Conservation (phyloP, 2,797 vertebrate genomes). For the Aselliscus stoliczkanus region DNA sequence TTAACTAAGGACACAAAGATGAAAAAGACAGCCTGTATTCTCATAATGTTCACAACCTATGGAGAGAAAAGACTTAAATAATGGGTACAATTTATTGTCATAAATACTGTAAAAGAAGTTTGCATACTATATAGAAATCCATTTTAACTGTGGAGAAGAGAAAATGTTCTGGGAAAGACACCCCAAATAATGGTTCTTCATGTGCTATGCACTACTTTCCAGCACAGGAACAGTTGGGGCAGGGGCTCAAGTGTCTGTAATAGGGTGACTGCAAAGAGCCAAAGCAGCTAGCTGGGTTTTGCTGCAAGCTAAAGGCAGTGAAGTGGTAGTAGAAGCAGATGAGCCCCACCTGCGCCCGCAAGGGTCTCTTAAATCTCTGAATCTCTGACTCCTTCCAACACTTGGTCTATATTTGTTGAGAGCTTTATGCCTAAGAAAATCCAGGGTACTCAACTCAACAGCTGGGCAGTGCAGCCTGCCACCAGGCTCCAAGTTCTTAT, state of each 20-base stretch:
- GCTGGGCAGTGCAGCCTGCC: background rate
- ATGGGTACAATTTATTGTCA: background rate
- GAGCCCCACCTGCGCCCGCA: fast-evolving
- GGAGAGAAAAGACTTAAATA: background rate
- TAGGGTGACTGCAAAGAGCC: background rate
- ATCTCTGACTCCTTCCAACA: background rate
- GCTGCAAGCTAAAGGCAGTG: background rate
- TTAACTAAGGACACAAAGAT: background rate
- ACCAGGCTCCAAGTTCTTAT: background rate
- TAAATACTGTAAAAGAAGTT: background rate
- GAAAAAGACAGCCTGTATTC: background rate
- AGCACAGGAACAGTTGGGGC: background rate
- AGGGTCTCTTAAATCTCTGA: background rate
- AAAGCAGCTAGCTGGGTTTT: background rate
- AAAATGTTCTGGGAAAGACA: background rate
- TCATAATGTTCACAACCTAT: background rate
- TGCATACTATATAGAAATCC: background rate
- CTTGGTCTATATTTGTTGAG: background rate
- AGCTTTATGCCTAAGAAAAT: background rate
- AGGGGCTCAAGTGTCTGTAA: background rate
- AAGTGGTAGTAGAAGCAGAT: background rate
- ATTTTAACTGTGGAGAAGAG: background rate
- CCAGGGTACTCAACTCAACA: background rate
- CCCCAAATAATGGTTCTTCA: background rate
- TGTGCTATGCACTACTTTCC: background rate